A percentile compares a stretch with the other conserved stretches of the same genome.
Evolutionary conservation across 2,888 invertebrate species (phyloP).

Genomic region (Tortricodes alternella): DNA sequence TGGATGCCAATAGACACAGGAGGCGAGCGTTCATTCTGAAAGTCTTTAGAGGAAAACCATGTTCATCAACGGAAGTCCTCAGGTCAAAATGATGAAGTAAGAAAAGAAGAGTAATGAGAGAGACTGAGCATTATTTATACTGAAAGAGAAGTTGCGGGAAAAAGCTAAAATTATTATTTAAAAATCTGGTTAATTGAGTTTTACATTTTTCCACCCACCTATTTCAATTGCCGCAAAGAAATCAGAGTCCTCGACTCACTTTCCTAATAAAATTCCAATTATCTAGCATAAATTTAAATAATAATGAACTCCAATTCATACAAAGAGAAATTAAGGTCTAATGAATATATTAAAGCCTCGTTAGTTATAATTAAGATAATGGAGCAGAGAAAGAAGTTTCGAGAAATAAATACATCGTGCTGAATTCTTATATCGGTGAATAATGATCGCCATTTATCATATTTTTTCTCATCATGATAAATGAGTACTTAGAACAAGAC

Average conservation of each 20-base stretch:
- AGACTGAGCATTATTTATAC: no score
- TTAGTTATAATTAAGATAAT: conserved; percentile 11
- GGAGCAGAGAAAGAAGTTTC: neutral
- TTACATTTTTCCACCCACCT: neutral
- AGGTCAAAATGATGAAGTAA: no score
- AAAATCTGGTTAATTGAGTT: no score
- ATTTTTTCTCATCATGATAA: neutral
- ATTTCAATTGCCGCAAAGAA: neutral
- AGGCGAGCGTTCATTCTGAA: no score
- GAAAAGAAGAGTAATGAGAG: no score
- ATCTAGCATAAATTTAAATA: neutral
- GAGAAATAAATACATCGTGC: neutral
- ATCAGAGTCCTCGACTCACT: neutral
- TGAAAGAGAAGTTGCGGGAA: no score
- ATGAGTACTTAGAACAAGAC: no score
- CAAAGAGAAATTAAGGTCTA: neutral
- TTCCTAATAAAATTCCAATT: neutral
- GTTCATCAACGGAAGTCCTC: no score
- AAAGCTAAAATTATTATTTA: no score
- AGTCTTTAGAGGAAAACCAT: no score
- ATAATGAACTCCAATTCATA: neutral
- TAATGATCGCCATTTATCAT: neutral
- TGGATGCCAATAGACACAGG: no score
- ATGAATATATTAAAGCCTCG: conserved; percentile 5
- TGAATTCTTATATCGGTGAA: neutral